A percentile compares a stretch with the other conserved stretches of the same genome.
These are phyloP conservation scores for Trachelus tabidus DNA, from an alignment of 2,888 invertebrate species.

Conservation along the genomic window DNA sequence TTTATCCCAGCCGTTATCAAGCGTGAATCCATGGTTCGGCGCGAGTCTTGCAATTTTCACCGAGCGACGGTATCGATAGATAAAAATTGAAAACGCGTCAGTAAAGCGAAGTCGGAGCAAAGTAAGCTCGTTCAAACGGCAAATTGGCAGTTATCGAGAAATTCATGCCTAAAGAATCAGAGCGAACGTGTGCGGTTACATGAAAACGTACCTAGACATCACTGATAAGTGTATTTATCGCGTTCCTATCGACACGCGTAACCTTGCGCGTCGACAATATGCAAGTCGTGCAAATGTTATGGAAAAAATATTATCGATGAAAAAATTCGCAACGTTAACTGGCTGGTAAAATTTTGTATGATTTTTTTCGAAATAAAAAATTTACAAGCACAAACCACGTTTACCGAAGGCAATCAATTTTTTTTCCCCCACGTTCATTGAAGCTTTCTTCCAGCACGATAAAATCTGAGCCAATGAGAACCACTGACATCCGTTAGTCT, in stretches of 20 bases:
- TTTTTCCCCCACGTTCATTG: background rate
- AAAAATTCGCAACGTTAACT: background rate
- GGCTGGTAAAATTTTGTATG: background rate
- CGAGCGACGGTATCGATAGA: background rate
- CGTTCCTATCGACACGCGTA: background rate
- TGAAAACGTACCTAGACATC: background rate
- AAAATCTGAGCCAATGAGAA: background rate
- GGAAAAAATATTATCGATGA: background rate
- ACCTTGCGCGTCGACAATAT: background rate
- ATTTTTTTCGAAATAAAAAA: background rate
- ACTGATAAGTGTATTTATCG: background rate
- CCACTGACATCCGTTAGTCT: background rate
- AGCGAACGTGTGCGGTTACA: background rate
- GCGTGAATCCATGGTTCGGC: background rate
- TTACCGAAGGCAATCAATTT: background rate
- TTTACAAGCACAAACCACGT: background rate
- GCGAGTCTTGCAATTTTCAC: background rate
- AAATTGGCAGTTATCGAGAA: background rate
- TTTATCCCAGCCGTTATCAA: background rate
- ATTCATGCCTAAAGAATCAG: background rate
- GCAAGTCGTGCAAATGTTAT: background rate
- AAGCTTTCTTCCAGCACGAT: background rate
- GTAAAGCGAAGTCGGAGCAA: background rate
- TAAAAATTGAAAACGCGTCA: background rate
- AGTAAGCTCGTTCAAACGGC: background rate